A percentile compares a stretch with the other conserved stretches of the same genome.
phyloP scores from a whole-genome alignment of 2,113 vertebrate species.

The Phylloscopus whistleri region DNA sequence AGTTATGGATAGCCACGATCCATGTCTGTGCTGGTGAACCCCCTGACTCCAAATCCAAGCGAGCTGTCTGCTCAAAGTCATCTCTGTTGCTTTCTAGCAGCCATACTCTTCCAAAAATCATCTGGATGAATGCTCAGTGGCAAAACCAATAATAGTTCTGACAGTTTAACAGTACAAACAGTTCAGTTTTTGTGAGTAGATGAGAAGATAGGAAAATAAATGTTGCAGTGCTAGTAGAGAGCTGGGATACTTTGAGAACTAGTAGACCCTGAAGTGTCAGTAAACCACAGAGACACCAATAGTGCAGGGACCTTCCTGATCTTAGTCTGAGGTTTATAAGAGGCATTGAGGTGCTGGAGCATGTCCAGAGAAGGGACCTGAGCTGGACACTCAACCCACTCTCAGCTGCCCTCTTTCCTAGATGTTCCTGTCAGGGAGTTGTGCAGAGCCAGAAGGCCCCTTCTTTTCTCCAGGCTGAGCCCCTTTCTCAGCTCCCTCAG shows the following conservation, averaged over 20 bases:
- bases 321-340: background rate
- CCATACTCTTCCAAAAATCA: background rate
- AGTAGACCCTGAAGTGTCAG: background rate
- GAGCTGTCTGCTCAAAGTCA: background rate
- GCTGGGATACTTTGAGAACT: background rate
- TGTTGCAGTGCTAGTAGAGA: background rate
- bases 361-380: background rate
- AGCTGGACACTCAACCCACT: background rate
- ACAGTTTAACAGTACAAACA: background rate
- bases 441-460: accelerated
- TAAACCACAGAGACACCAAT: background rate
- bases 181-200: background rate
- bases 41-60: background rate
- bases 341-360: background rate
- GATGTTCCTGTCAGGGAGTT: background rate
- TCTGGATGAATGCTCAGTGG: background rate
- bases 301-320: background rate
- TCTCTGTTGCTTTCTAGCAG: background rate
- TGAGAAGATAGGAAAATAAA: background rate
- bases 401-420: background rate
- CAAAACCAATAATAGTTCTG: background rate
- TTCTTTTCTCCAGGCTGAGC: background rate
- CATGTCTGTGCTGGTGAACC: background rate
- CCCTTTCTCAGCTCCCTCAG: background rate
- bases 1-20: background rate